These are phyloP conservation scores for Elymnias hypermnestra DNA, from an alignment of 1,140 invertebrate species.

Conservation along the genomic window DNA sequence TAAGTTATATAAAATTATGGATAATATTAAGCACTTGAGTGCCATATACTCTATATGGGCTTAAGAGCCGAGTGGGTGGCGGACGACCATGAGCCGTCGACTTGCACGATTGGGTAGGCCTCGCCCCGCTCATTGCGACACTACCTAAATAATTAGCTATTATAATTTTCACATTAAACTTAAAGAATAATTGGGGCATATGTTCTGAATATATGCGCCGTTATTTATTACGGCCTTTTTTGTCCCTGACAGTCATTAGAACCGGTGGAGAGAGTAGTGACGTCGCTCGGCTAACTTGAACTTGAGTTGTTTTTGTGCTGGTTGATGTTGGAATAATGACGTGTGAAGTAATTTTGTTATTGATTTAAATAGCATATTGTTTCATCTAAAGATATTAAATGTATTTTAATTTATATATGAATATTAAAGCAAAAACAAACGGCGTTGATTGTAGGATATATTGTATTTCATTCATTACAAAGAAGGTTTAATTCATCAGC, in stretches of 20 bases:
- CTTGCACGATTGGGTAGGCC: slow-evolving; percentile 49
- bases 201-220: slow-evolving; percentile 11
- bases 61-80: slow-evolving; percentile 65
- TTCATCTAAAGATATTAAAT: too few relatives aligned
- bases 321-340: too few relatives aligned
- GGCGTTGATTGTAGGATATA: too few relatives aligned
- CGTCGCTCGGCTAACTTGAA: neutral
- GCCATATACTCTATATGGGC: slow-evolving; percentile 62
- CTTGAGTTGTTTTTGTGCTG: too few relatives aligned
- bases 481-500: too few relatives aligned
- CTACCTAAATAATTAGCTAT: slow-evolving; percentile 49
- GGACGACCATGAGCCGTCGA: slow-evolving; percentile 58
- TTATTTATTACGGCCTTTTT: neutral
- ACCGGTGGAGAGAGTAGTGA: neutral
- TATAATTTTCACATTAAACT: slow-evolving; percentile 40
- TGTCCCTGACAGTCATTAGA: neutral
- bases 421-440: too few relatives aligned
- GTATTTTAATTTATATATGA: too few relatives aligned
- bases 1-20: slow-evolving; percentile 56
- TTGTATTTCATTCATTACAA: too few relatives aligned
- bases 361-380: too few relatives aligned
- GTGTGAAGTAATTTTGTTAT: too few relatives aligned
- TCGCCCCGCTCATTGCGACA: slow-evolving; percentile 54
- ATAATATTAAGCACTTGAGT: slow-evolving; percentile 48
- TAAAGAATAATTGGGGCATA: slow-evolving; percentile 8